Conservation (phyloP, 2,797 vertebrate genomes). For the Danio aesculapii region DNA sequence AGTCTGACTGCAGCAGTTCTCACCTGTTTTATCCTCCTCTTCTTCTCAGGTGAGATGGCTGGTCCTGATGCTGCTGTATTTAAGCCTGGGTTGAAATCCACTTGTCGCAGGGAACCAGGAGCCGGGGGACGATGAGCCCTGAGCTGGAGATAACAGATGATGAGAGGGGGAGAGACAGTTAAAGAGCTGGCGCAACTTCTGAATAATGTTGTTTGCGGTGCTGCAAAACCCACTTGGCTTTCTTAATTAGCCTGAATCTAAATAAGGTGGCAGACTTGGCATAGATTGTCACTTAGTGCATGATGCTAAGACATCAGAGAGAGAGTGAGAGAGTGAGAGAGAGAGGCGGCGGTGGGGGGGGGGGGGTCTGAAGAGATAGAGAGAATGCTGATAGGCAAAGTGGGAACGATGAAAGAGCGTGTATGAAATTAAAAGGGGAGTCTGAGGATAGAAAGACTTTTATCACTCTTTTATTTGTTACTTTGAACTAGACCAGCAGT, state of each 20-base stretch:
- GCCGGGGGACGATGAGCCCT: slow-evolving; percentile 7
- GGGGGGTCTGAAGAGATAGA: slow-evolving; percentile 26
- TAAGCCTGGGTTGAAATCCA: slow-evolving; percentile 33
- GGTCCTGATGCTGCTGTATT: slow-evolving; percentile 20
- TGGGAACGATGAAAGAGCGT: not conserved
- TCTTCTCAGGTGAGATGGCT: not conserved
- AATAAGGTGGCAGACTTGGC: slow-evolving; percentile 44
- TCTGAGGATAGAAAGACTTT: not conserved
- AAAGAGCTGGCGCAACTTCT: slow-evolving; percentile 28
- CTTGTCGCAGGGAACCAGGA: slow-evolving; percentile 9
- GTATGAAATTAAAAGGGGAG: slow-evolving; percentile 1
- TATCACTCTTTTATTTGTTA: not conserved
- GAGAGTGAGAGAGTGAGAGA: not conserved
- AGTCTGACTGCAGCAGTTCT: not conserved
- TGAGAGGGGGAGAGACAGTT: slow-evolving; percentile 42
- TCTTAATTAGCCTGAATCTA: slow-evolving; percentile 53
- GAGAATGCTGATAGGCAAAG: not conserved
- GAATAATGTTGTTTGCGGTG: slow-evolving; percentile 49
- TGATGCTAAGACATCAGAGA: slow-evolving; percentile 17
- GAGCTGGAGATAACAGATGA: slow-evolving; percentile 37
- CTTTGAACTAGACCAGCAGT: not conserved
- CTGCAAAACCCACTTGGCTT: slow-evolving; percentile 53
- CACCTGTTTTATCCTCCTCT: slow-evolving; percentile 23
- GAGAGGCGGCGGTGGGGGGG: too few species aligned
- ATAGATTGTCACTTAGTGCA: slow-evolving; percentile 21